Evolutionary conservation across 2,888 invertebrate species (phyloP).

Genomic region (Aethes cnicana): DNA sequence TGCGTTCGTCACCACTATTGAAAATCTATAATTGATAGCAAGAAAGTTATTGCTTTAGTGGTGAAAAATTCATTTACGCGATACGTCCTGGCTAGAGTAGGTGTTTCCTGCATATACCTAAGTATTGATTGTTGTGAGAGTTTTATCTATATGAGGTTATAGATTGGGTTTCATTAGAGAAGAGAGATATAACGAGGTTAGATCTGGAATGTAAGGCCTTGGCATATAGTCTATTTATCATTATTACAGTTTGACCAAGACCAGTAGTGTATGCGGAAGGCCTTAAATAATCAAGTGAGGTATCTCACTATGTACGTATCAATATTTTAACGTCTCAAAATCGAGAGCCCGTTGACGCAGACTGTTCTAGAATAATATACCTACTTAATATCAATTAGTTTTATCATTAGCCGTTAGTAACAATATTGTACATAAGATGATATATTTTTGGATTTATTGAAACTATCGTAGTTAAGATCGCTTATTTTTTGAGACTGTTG

Average conservation of each 20-base stretch:
- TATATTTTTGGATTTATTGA: conserved; percentile 72
- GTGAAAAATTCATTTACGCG: not conserved
- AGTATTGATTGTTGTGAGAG: conserved; percentile 8
- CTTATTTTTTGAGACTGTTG: conserved; percentile 80
- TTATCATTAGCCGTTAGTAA: not conserved
- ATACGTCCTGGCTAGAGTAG: not conserved
- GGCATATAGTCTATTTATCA: no score
- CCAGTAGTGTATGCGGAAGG: no score
- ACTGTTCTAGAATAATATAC: conserved; percentile 10
- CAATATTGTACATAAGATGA: conserved; percentile 61
- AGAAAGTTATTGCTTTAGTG: no score
- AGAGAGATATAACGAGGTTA: no score
- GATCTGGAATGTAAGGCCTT: no score
- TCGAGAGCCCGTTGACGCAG: conserved; percentile 1
- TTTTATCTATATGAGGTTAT: not conserved
- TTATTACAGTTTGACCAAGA: no score
- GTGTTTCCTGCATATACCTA: not conserved
- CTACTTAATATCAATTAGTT: not conserved
- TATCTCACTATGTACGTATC: no score
- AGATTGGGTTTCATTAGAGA: no score
- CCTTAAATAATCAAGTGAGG: no score
- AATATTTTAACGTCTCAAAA: not conserved
- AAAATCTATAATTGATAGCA: not conserved
- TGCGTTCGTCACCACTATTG: not conserved
- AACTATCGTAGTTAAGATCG: conserved; percentile 52